These are phyloP conservation scores for Cotesia typhae DNA, from an alignment of 1,140 invertebrate genomes.

Conservation along the genomic window DNA sequence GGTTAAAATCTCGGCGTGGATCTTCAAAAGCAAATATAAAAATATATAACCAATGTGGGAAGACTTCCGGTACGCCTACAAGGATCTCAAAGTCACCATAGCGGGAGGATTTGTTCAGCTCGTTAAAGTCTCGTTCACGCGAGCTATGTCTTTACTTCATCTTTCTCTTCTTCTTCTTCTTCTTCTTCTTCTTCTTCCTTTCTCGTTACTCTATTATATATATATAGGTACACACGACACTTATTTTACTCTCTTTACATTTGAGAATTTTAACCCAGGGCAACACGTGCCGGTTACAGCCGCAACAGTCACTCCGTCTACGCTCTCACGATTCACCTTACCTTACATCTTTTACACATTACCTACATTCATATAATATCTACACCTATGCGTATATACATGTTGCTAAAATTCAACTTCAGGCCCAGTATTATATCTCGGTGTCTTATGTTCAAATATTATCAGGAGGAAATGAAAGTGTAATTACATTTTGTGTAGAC, in stretches of 20 bases:
- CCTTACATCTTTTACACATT: conserved; percentile 1
- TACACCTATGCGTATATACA: too few species aligned
- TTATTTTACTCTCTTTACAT: conserved; percentile 11
- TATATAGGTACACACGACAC: too few species aligned
- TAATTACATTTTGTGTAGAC: conserved; percentile 6
- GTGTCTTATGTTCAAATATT: conserved; percentile 11
- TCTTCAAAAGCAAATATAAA: not conserved
- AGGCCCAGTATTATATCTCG: too few species aligned
- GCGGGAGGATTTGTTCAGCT: conserved; percentile 3
- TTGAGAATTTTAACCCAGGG: conserved; percentile 26
- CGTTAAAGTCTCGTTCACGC: conserved; percentile 20
- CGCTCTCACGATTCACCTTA: conserved; percentile 25
- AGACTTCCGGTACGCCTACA: conserved; percentile 49
- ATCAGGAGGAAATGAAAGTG: conserved; percentile 23
- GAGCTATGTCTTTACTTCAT: not conserved
- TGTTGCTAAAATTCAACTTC: not conserved
- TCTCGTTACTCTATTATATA: too few species aligned
- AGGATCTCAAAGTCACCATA: conserved; percentile 7
- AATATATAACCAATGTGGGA: conserved; percentile 20
- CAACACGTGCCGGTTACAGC: conserved; percentile 40
- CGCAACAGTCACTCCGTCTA: not conserved
- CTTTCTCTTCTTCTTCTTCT: conserved; percentile 7
- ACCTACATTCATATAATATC: not conserved
- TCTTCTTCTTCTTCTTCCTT: not conserved
- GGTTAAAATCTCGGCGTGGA: conserved; percentile 5